These are phyloP conservation scores for Isaurus tuberculatus DNA, from an alignment of 92 coral and sea anemone species.

Conservation along the genomic window DNA sequence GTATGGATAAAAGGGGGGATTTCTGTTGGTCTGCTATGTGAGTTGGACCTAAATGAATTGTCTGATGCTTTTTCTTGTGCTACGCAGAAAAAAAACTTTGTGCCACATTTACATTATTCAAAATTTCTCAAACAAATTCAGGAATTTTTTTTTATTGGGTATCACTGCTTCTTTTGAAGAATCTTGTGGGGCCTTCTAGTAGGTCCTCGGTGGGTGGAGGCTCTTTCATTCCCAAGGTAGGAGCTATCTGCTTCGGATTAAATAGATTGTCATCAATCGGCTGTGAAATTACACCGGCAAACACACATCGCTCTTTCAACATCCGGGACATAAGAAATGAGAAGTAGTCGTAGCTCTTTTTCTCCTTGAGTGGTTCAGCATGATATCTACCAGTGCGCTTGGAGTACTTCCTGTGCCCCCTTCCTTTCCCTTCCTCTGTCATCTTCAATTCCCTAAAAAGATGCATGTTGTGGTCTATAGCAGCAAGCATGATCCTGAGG, in stretches of 20 bases:
- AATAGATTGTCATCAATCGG: conserved; percentile 36
- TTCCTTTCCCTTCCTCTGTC: conserved; percentile 35
- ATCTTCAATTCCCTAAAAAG: conserved; percentile 19
- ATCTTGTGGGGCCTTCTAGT: conserved; percentile 45
- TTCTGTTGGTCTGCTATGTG: conserved; percentile 5
- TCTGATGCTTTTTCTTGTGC: neutral
- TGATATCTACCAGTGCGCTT: conserved; percentile 35
- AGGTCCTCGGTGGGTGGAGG: conserved; percentile 45
- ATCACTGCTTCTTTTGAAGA: neutral
- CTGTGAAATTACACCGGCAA: conserved; percentile 27
- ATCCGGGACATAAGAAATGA: conserved; percentile 46
- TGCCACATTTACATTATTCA: neutral
- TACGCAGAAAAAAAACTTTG: neutral
- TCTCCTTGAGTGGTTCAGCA: conserved; percentile 50
- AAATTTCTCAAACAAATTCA: neutral
- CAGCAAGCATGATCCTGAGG: conserved; percentile 45
- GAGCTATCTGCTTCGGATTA: conserved; percentile 54
- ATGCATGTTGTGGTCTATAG: conserved; percentile 66
- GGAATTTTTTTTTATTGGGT: neutral
- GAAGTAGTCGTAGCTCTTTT: conserved; percentile 48
- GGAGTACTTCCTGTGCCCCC: conserved; percentile 47
- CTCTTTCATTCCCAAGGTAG: conserved; percentile 47
- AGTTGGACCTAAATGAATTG: neutral
- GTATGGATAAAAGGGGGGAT: neutral
- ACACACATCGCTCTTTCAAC: conserved; percentile 38